Evolutionary conservation across 2,888 invertebrate species (phyloP).

Genomic region (Epinotia bilunana): DNA sequence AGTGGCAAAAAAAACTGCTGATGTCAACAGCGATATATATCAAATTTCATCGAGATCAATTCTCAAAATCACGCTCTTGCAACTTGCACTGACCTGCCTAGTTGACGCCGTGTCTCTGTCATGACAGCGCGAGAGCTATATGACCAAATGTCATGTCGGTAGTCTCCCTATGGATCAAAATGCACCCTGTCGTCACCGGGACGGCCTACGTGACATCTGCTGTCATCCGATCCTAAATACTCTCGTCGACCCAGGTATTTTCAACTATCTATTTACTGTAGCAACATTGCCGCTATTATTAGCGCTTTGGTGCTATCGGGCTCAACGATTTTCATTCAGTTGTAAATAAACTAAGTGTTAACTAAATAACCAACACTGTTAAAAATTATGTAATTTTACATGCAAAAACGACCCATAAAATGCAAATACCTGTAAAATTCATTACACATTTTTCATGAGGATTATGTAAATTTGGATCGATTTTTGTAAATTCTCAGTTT

Average conservation of each 20-base stretch:
- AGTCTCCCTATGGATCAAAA: not conserved
- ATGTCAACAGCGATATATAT: too few relatives aligned
- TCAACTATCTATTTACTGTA: slow-evolving; percentile 5
- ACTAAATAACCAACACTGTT: too few relatives aligned
- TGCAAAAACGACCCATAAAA: too few relatives aligned
- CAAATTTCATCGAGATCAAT: not conserved
- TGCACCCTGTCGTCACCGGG: slow-evolving; percentile 3
- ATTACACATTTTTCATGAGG: too few relatives aligned
- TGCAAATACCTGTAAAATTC: too few relatives aligned
- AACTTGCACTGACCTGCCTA: not conserved
- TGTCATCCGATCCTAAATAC: slow-evolving; percentile 9
- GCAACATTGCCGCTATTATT: not conserved
- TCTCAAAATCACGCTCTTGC: not conserved
- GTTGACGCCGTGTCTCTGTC: not conserved
- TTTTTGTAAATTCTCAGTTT: too few relatives aligned
- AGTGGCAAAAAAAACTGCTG: too few relatives aligned
- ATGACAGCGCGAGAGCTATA: not conserved
- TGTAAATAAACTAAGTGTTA: too few relatives aligned
- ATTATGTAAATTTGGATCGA: too few relatives aligned
- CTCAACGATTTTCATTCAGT: too few relatives aligned
- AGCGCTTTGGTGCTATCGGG: not conserved
- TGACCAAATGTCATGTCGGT: slow-evolving; percentile 3
- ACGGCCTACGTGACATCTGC: slow-evolving; percentile 20
- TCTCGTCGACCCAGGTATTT: slow-evolving; percentile 1
- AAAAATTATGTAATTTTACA: too few relatives aligned